These are phyloP conservation scores for Spinus olivaceus DNA, from an alignment of 2,797 vertebrate species.

Conservation along the genomic window DNA sequence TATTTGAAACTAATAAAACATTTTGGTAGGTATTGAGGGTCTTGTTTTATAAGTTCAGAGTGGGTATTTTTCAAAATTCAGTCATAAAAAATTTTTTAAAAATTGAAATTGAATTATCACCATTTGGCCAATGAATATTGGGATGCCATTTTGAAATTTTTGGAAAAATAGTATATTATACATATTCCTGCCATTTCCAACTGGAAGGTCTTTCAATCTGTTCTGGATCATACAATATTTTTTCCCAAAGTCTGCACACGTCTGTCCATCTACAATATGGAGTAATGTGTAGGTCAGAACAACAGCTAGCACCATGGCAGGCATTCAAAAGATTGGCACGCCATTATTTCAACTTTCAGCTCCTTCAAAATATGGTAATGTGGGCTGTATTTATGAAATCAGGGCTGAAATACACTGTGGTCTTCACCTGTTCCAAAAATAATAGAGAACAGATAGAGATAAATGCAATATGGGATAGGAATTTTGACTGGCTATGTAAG, in stretches of 20 bases:
- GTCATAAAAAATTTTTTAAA: neutral
- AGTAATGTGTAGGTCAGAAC: neutral
- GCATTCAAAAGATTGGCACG: neutral
- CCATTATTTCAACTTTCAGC: neutral
- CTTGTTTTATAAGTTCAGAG: neutral
- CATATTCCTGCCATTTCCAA: neutral
- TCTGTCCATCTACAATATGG: neutral
- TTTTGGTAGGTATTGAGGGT: neutral
- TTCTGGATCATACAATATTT: neutral
- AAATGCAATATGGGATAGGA: neutral
- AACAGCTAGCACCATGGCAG: neutral
- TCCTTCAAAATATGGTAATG: neutral
- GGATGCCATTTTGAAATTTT: neutral
- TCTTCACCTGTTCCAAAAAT: neutral
- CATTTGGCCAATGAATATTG: neutral
- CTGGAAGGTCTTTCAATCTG: neutral
- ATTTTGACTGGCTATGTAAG: neutral
- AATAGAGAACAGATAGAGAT: neutral
- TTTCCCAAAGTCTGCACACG: neutral
- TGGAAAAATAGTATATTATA: neutral
- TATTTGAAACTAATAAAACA: neutral
- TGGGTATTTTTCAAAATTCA: neutral
- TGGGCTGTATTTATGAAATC: neutral
- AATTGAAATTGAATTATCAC: neutral
- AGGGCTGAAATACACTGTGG: neutral